phyloP scores from a whole-genome alignment of 92 coral and sea anemone species.

The Actinernus sp. region DNA sequence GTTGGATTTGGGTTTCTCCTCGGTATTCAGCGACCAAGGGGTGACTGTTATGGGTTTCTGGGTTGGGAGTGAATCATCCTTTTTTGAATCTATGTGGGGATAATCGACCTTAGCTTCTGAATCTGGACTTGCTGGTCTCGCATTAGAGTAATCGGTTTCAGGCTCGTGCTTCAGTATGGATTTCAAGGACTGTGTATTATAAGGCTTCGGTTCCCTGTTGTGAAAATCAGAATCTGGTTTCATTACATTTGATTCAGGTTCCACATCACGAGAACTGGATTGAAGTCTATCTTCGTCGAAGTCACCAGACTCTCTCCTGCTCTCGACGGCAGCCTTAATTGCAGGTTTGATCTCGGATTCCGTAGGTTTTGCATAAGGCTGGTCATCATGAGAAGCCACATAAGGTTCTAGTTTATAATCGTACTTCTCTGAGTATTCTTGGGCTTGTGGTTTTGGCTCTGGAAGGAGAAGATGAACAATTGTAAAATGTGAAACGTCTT shows the following conservation, averaged over 20 bases:
- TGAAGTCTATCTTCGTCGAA: neutral
- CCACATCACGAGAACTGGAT: neutral
- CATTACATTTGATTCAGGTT: neutral
- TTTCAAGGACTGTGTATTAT: conserved; percentile 3
- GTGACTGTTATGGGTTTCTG: too few relatives aligned
- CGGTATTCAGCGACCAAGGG: too few relatives aligned
- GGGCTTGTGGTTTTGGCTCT: too few relatives aligned
- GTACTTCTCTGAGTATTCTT: too few relatives aligned
- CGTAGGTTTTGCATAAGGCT: neutral
- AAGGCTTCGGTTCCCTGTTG: neutral
- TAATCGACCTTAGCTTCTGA: too few relatives aligned
- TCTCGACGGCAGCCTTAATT: neutral
- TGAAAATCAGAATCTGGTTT: neutral
- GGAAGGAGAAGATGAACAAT: too few relatives aligned
- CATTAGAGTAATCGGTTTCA: too few relatives aligned
- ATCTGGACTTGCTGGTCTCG: neutral
- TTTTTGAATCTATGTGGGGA: too few relatives aligned
- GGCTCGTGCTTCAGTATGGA: conserved; percentile 26
- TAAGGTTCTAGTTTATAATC: too few relatives aligned
- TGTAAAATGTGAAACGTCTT: too few relatives aligned
- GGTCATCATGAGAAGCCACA: neutral
- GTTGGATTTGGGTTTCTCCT: too few relatives aligned
- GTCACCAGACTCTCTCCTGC: neutral
- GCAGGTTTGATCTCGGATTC: conserved; percentile 7
- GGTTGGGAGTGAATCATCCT: too few relatives aligned